A percentile compares a stretch with the other conserved stretches of the same genome.
These are phyloP conservation scores for Mobula hypostoma DNA, from an alignment of 2,113 vertebrate genomes.

Conservation along the genomic window DNA sequence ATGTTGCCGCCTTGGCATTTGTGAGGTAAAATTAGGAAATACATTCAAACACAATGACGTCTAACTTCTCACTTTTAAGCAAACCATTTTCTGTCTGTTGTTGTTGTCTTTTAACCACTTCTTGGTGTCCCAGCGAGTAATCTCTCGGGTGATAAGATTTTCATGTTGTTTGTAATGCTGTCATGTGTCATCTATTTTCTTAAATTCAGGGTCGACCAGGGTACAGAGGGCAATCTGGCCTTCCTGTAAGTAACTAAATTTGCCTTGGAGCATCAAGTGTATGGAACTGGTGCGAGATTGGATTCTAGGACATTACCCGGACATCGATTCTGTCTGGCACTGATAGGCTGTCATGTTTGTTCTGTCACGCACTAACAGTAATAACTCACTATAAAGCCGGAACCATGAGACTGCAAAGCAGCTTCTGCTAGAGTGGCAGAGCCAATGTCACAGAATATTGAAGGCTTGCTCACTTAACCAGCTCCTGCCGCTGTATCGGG, in stretches of 20 bases:
- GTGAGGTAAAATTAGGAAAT: neutral
- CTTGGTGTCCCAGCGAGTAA: neutral
- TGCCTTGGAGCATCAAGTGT: slow-evolving; percentile 20
- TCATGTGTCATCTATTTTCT: slow-evolving; percentile 27
- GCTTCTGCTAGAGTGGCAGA: neutral
- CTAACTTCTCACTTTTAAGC: neutral
- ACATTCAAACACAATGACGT: neutral
- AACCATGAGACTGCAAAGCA: slow-evolving; percentile 10
- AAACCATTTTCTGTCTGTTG: neutral
- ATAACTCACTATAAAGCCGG: neutral
- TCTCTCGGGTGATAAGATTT: neutral
- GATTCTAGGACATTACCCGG: neutral
- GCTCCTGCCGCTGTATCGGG: neutral
- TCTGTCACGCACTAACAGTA: neutral
- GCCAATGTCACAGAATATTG: neutral
- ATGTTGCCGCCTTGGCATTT: neutral
- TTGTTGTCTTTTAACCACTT: neutral
- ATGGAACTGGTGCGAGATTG: neutral
- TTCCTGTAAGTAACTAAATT: slow-evolving; percentile 31
- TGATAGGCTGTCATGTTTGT: neutral
- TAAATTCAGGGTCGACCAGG: slow-evolving; percentile 32
- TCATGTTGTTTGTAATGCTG: neutral
- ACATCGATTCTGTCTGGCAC: neutral
- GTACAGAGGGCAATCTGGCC: slow-evolving; percentile 33
- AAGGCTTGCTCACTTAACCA: neutral